Conservation (phyloP, 2,113 vertebrate genomes). For the Nettapus auritus region DNA sequence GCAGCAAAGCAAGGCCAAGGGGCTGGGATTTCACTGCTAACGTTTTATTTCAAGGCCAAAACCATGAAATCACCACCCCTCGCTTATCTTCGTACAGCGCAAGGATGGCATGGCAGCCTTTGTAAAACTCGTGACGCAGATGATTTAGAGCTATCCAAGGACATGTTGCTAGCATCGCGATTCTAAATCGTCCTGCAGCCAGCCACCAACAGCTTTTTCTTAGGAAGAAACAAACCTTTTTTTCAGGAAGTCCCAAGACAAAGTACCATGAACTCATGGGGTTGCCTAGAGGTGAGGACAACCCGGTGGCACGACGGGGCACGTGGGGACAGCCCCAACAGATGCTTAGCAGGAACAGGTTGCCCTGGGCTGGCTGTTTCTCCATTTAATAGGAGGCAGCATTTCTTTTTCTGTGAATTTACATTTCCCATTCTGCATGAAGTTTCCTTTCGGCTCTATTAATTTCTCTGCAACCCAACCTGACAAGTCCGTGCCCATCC, state of each 20-base stretch:
- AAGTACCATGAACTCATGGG: not conserved
- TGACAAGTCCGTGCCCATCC: fast-evolving
- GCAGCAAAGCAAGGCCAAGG: fast-evolving
- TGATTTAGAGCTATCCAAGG: not conserved
- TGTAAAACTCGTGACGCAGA: not conserved
- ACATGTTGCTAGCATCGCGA: not conserved
- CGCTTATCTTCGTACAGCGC: not conserved
- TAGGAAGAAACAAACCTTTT: not conserved
- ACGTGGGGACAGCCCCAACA: fast-evolving
- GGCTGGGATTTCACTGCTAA: not conserved
- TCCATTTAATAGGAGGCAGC: not conserved
- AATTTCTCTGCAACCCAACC: fast-evolving
- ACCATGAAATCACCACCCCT: not conserved
- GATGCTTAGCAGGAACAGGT: not conserved
- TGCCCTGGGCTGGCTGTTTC: not conserved
- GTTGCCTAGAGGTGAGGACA: not conserved
- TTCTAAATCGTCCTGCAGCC: not conserved
- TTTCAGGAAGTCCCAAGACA: not conserved
- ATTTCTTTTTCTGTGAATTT: not conserved
- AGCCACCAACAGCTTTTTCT: not conserved
- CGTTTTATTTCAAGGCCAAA: not conserved
- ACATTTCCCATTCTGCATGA: not conserved
- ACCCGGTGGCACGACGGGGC: fast-evolving
- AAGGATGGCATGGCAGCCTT: not conserved
- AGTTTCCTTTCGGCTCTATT: not conserved